phyloP scores from a whole-genome alignment of 1,140 invertebrate genomes.

The Trichoplusia ni region DNA sequence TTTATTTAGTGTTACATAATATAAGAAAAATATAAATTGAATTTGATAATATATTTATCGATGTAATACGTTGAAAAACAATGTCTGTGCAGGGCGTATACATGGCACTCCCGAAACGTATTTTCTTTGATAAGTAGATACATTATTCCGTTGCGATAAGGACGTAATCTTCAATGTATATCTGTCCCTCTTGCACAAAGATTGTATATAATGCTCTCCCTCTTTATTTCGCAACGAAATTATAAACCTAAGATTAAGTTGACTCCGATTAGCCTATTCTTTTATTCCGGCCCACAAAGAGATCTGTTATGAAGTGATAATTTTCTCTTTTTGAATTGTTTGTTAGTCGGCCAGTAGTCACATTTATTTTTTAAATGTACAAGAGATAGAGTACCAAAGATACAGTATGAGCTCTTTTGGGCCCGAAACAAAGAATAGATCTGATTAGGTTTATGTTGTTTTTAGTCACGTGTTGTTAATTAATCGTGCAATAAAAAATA shows the following conservation, averaged over 20 bases:
- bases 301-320: no score
- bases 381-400: no score
- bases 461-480: no score
- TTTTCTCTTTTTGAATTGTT: no score
- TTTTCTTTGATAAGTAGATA: neutral
- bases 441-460: no score
- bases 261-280: no score
- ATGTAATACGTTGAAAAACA: constrained; percentile 2
- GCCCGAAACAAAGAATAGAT: neutral
- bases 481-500: no score
- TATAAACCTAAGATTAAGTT: constrained; percentile 1
- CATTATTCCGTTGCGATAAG: constrained; percentile 1
- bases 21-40: constrained; percentile 9
- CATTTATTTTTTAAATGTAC: no score
- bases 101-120: constrained; percentile 4
- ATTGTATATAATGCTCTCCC: constrained; percentile 2
- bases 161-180: neutral
- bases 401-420: no score
- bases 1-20: constrained; percentile 7
- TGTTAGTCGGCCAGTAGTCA: no score
- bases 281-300: no score
- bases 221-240: constrained; percentile 1
- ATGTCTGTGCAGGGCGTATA: constrained; percentile 7
- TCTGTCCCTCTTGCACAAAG: constrained; percentile 8
- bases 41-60: constrained; percentile 24